A percentile compares a stretch with the other conserved stretches of the same genome.
phyloP scores from a whole-genome alignment of 2,888 invertebrate species.

The Caenorhabditis becei region DNA sequence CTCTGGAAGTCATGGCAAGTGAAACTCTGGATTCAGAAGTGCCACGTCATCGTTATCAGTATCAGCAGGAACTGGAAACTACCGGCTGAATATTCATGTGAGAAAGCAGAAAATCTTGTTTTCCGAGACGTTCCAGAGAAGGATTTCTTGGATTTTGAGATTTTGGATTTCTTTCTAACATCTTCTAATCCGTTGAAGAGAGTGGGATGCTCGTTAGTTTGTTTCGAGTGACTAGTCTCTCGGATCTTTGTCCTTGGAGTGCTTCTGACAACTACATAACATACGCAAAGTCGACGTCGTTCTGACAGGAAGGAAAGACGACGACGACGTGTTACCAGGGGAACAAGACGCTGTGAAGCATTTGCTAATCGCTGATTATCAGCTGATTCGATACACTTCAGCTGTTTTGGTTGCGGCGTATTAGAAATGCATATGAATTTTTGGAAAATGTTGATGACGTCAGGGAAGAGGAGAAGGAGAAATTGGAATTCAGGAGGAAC shows the following conservation, averaged over 20 bases:
- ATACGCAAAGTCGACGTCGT: too few relatives aligned
- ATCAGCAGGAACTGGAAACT: background rate
- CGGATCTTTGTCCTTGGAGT: background rate
- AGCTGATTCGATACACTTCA: slow-evolving; percentile 31
- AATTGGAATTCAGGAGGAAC: slow-evolving; percentile 7
- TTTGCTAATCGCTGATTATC: slow-evolving; percentile 43
- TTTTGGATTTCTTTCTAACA: background rate
- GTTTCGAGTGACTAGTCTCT: too few relatives aligned
- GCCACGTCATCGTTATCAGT: background rate
- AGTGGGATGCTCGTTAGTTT: too few relatives aligned
- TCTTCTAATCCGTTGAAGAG: background rate
- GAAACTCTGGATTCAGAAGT: too few relatives aligned
- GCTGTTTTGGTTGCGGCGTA: slow-evolving; percentile 25
- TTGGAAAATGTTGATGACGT: background rate
- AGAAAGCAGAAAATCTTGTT: too few relatives aligned
- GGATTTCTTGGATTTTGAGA: too few relatives aligned
- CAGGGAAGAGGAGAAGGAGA: background rate
- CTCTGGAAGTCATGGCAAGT: too few relatives aligned
- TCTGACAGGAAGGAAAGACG: slow-evolving; percentile 1
- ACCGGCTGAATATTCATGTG: too few relatives aligned
- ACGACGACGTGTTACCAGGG: slow-evolving; percentile 17
- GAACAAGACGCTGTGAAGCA: slow-evolving; percentile 25
- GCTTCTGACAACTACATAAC: background rate
- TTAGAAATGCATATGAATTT: background rate
- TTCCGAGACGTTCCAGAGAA: too few relatives aligned